Conservation (phyloP, 2,797 vertebrate genomes). For the Sebastes vulpes region DNA sequence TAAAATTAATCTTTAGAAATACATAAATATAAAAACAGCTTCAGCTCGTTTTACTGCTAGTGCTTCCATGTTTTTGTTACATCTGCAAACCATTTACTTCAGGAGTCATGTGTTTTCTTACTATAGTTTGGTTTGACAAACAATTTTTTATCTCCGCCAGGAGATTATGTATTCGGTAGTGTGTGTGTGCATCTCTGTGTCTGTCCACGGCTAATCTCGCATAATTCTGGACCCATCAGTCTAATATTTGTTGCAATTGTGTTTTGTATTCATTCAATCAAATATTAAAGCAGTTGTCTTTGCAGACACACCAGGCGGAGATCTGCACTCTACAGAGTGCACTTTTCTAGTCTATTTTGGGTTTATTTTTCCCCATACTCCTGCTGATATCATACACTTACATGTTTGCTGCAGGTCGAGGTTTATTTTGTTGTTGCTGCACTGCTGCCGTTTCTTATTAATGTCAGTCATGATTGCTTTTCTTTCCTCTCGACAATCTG, state of each 20-base stretch:
- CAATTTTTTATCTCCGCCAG: background rate
- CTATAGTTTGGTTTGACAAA: background rate
- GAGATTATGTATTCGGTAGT: background rate
- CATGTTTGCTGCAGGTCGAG: constrained; percentile 8
- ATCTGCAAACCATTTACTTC: background rate
- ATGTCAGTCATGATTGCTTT: constrained; percentile 62
- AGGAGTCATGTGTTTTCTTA: background rate
- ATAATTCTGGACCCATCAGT: background rate
- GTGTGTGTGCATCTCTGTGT: background rate
- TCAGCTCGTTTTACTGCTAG: constrained; percentile 40
- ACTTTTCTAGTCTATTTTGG: background rate
- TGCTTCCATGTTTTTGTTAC: constrained; percentile 19
- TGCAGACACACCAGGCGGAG: background rate
- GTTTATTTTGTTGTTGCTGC: constrained; percentile 49
- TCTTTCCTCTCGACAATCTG: constrained; percentile 54
- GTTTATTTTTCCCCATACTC: background rate
- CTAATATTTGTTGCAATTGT: too few relatives aligned
- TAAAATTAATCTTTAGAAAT: background rate
- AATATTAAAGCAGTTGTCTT: background rate
- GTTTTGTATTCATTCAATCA: background rate
- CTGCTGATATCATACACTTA: constrained; percentile 15
- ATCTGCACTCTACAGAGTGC: background rate
- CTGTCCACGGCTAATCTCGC: background rate
- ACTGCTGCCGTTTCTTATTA: constrained; percentile 53
- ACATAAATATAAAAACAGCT: background rate